Percentiles rank a stretch among this genome's conserved stretches.
Conservation (phyloP, 2,797 vertebrate species). For the Acrossocheilus fasciatus region DNA sequence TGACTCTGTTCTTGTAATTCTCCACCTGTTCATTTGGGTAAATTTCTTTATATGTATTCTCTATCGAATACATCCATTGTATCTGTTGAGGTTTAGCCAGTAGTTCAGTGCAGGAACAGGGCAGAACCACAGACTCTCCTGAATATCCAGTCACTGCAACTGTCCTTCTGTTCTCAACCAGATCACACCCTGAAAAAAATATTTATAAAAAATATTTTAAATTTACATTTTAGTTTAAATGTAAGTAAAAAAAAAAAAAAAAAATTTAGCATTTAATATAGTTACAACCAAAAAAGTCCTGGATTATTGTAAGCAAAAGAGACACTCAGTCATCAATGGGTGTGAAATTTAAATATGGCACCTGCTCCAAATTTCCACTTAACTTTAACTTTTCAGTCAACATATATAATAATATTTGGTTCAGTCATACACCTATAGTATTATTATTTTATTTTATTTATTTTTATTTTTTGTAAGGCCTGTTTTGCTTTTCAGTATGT, state of each 20-base stretch:
- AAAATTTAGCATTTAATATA: no score
- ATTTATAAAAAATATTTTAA: no score
- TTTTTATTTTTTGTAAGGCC: no score
- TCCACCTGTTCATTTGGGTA: background rate
- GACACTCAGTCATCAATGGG: background rate
- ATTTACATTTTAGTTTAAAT: background rate
- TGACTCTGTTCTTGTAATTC: constrained; percentile 16
- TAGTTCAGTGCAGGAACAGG: constrained; percentile 35
- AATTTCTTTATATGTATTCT: background rate
- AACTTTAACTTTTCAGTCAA: background rate
- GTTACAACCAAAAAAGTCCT: no score
- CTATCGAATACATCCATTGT: background rate
- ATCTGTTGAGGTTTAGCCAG: constrained; percentile 22
- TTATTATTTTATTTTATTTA: no score
- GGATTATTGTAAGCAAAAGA: background rate
- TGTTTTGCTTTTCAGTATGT: no score
- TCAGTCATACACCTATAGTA: background rate
- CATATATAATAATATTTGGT: accelerated
- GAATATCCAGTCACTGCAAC: background rate
- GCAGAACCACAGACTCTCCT: constrained; percentile 26
- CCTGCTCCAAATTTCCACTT: background rate
- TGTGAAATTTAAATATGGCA: background rate
- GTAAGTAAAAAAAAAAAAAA: no score
- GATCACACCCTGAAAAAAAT: background rate
- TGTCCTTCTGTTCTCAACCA: background rate